Evolutionary conservation across 2,888 invertebrate species (phyloP).

Genomic region (Holacanthella duospinosa): DNA sequence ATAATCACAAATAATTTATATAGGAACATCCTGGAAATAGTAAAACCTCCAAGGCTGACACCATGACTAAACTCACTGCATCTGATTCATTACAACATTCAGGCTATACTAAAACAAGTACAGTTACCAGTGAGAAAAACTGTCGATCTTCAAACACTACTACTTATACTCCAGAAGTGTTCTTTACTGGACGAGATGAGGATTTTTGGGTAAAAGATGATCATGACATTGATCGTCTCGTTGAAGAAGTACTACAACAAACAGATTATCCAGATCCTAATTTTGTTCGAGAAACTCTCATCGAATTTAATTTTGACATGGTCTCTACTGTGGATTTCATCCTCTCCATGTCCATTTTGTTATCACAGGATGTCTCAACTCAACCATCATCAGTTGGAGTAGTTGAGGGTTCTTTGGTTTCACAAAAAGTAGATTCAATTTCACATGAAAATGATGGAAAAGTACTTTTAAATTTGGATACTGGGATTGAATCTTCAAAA

Average conservation of each 20-base stretch:
- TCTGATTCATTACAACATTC: neutral
- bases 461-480: neutral
- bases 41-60: constrained; percentile 12
- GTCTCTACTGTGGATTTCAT: constrained; percentile 26
- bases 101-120: neutral
- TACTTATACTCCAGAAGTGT: constrained; percentile 15
- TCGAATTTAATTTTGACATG: constrained; percentile 33
- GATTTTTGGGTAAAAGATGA: constrained; percentile 30
- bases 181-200: constrained; percentile 23
- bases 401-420: neutral
- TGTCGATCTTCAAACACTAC: constrained; percentile 11
- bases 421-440: neutral
- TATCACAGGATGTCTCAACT: constrained; percentile 2
- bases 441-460: neutral
- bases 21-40: constrained; percentile 16
- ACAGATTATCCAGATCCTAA: constrained; percentile 37
- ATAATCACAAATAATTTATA: neutral
- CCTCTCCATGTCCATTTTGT: constrained; percentile 23
- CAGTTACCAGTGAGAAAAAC: neutral
- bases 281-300: constrained; percentile 36
- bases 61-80: neutral
- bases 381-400: neutral
- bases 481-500: neutral
- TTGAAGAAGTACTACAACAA: constrained; percentile 36
- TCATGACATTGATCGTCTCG: constrained; percentile 30